Evolutionary conservation across 2,113 vertebrate genomes (phyloP).

Genomic region (Nesogale talazaci): DNA sequence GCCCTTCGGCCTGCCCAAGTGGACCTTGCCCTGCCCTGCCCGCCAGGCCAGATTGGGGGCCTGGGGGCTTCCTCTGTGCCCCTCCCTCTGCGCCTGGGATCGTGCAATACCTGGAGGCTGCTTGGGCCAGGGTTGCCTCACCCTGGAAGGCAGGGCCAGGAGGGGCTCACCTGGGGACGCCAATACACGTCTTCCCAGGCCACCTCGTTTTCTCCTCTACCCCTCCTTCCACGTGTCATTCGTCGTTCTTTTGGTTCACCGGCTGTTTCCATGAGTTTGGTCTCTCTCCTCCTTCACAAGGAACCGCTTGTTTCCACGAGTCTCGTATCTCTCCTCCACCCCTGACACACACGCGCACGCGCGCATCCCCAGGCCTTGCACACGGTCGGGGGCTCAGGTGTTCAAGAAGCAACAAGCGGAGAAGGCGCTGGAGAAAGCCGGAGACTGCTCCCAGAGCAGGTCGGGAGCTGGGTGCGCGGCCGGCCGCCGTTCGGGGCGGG

Average conservation of each 20-base stretch:
- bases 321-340: too few species aligned
- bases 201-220: not conserved
- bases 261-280: too few species aligned
- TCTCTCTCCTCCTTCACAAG: not conserved
- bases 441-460: fast-evolving
- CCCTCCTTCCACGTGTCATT: not conserved
- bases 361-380: not conserved
- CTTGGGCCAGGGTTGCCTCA: not conserved
- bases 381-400: not conserved
- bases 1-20: not conserved
- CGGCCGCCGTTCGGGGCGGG: not conserved
- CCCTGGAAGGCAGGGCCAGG: not conserved
- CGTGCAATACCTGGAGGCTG: not conserved
- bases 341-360: too few species aligned
- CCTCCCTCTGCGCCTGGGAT: not conserved
- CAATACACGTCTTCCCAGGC: not conserved
- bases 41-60: not conserved
- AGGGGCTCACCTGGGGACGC: not conserved
- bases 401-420: not conserved
- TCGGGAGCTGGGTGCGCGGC: not conserved
- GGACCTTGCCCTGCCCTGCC: not conserved
- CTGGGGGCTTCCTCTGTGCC: not conserved
- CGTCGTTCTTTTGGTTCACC: not conserved
- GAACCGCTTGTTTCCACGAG: too few species aligned
- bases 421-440: not conserved